Percentiles rank a stretch among this genome's conserved stretches.
phyloP scores from a whole-genome alignment of 64 coral and sea anemone species.

The Pachyseris speciosa region DNA sequence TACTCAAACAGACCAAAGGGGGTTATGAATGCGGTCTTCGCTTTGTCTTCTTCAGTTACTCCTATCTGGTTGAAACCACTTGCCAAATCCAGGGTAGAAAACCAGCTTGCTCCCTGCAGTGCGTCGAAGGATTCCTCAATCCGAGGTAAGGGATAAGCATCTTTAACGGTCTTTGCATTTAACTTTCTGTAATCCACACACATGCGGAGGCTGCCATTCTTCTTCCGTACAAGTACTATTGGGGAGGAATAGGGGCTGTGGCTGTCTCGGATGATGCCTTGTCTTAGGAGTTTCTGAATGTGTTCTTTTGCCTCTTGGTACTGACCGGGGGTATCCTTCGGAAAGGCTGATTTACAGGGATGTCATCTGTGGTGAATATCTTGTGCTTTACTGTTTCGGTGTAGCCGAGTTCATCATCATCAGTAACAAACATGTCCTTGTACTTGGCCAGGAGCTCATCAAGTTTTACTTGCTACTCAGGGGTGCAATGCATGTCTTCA shows the following conservation, averaged over 20 bases:
- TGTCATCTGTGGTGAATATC: conserved; percentile 25
- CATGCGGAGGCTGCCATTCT: conserved; percentile 22
- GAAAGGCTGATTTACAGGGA: conserved; percentile 32
- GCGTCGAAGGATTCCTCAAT: conserved; percentile 55
- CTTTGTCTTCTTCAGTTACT: conserved; percentile 22
- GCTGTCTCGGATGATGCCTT: conserved; percentile 32
- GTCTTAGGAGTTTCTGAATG: conserved; percentile 22
- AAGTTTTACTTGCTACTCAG: conserved; percentile 4
- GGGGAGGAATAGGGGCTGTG: conserved; percentile 56
- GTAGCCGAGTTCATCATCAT: conserved; percentile 59
- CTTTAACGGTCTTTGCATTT: conserved; percentile 49
- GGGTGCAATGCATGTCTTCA: background rate
- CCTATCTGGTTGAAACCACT: conserved; percentile 40
- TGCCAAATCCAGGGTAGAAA: conserved; percentile 30
- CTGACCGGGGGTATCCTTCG: conserved; percentile 32
- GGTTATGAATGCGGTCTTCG: conserved; percentile 48
- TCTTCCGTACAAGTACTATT: conserved; percentile 50
- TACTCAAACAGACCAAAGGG: conserved; percentile 50
- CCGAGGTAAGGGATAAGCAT: conserved; percentile 45
- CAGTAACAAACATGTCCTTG: background rate
- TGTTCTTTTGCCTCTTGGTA: conserved; percentile 54
- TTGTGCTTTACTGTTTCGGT: conserved; percentile 57
- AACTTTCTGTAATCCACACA: conserved; percentile 44
- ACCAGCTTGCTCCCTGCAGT: conserved; percentile 1
- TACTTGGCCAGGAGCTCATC: background rate